Evolutionary conservation across 1,140 invertebrate species (phyloP).

Genomic region (Brachionus angularis): DNA sequence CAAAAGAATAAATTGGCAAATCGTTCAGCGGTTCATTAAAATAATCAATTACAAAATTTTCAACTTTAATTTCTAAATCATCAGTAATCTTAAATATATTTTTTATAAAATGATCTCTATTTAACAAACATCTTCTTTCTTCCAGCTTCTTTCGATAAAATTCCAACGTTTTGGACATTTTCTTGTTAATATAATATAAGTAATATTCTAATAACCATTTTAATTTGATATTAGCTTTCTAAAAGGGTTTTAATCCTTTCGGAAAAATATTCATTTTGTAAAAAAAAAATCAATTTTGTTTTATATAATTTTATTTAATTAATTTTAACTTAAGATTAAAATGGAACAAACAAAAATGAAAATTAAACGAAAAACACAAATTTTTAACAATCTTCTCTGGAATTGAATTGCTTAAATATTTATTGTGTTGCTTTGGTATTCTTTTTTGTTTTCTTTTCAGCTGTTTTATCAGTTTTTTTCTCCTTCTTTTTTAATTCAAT

Average conservation of each 20-base stretch:
- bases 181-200: neutral
- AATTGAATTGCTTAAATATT: too few relatives aligned
- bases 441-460: slow-evolving; percentile 69
- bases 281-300: too few relatives aligned
- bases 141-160: neutral
- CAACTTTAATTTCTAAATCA: neutral
- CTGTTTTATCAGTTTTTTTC: slow-evolving; percentile 60
- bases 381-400: too few relatives aligned
- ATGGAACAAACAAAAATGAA: too few relatives aligned
- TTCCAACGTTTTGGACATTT: neutral
- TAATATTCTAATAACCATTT: neutral
- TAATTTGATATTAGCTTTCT: too few relatives aligned
- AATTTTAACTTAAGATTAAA: neutral
- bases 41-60: slow-evolving; percentile 21
- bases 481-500: slow-evolving; percentile 79
- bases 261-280: too few relatives aligned
- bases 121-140: neutral
- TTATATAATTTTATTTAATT: neutral
- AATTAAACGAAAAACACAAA: too few relatives aligned
- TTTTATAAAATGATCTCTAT: neutral
- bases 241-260: slow-evolving; percentile 31
- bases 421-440: slow-evolving; percentile 46
- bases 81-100: too few relatives aligned
- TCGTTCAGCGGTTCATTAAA: slow-evolving; percentile 15
- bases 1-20: slow-evolving; percentile 29